A percentile compares a stretch with the other conserved stretches of the same genome.
Conservation (phyloP, 2,113 vertebrate species). For the Patagioenas fasciata region DNA sequence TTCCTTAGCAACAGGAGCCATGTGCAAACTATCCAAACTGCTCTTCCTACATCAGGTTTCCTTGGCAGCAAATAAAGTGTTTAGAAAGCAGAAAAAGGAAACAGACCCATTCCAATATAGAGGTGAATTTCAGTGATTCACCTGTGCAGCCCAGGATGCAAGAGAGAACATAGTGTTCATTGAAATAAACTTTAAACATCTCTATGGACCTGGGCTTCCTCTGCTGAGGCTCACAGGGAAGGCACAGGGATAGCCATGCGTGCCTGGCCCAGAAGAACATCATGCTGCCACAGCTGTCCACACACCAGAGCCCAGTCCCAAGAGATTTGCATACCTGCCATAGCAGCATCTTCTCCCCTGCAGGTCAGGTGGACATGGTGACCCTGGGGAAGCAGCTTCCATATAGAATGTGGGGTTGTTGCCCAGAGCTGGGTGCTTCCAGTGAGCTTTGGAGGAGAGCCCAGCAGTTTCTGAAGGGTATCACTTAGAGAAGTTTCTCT, state of each 20-base stretch:
- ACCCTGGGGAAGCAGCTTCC: not conserved
- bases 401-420: rapidly evolving
- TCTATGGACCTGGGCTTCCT: not conserved
- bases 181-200: not conserved
- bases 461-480: not conserved
- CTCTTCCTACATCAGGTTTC: slow-evolving; percentile 69
- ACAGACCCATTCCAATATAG: not conserved
- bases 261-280: not conserved
- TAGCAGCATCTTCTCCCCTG: not conserved
- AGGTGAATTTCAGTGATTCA: not conserved
- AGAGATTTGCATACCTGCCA: not conserved
- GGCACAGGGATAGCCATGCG: rapidly evolving
- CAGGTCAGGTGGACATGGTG: rapidly evolving
- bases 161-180: rapidly evolving
- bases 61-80: slow-evolving; percentile 70
- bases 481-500: not conserved
- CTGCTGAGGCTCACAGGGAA: not conserved
- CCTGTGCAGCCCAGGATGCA: not conserved
- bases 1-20: slow-evolving; percentile 74
- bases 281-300: rapidly evolving
- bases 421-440: not conserved
- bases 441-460: not conserved
- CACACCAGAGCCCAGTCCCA: rapidly evolving
- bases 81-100: slow-evolving; percentile 29
- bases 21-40: slow-evolving; percentile 41